A percentile compares a stretch with the other conserved stretches of the same genome.
Conservation (phyloP, 2,797 vertebrate genomes). For the Euthynnus affinis region DNA sequence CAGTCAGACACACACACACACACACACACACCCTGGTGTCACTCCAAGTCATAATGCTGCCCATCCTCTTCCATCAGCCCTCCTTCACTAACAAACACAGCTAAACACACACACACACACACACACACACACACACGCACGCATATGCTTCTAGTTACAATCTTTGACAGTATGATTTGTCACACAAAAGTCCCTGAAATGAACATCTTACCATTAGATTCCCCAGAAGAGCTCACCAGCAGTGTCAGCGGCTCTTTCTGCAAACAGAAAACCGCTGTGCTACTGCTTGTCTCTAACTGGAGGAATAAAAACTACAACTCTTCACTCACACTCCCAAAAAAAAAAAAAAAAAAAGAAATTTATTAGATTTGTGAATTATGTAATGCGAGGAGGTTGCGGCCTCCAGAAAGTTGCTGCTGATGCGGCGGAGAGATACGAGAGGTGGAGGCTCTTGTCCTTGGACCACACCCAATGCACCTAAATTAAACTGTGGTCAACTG, state of each 20-base stretch:
- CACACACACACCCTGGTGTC: conserved; percentile 3
- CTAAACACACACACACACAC: conserved; percentile 2
- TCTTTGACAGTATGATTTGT: not conserved
- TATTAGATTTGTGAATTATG: conserved; percentile 23
- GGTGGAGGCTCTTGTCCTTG: conserved; percentile 51
- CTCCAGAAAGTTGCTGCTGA: conserved; percentile 36
- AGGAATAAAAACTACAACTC: not conserved
- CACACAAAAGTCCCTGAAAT: not conserved
- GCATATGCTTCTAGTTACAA: conserved; percentile 26
- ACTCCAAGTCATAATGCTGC: not conserved
- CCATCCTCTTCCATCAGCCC: conserved; percentile 2
- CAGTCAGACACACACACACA: conserved; percentile 21
- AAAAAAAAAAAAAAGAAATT: not conserved
- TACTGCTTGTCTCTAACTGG: not conserved
- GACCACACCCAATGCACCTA: conserved; percentile 73
- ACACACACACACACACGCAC: too few species aligned
- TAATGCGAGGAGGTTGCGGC: conserved; percentile 16
- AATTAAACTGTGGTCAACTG: conserved; percentile 65
- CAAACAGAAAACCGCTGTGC: conserved; percentile 1
- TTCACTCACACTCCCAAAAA: not conserved
- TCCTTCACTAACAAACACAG: conserved; percentile 5
- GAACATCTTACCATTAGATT: not conserved
- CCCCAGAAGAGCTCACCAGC: not conserved
- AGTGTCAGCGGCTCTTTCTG: not conserved
- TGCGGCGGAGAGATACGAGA: conserved; percentile 26